Conservation (phyloP, 2,797 vertebrate species). For the Gambelia wislizenii region DNA sequence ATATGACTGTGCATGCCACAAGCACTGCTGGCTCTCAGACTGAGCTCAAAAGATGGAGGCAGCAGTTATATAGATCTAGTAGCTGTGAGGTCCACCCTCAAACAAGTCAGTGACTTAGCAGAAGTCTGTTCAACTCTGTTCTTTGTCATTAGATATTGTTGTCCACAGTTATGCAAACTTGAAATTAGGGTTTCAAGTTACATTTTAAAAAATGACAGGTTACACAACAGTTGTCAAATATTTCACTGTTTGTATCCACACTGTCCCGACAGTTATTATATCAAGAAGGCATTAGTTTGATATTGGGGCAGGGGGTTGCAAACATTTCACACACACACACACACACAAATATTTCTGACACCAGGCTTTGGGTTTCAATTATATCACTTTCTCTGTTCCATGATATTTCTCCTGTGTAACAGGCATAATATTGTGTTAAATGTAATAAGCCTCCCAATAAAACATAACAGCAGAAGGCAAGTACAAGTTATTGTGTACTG, state of each 20-base stretch:
- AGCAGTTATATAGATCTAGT: too few relatives aligned
- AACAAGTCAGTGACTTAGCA: too few relatives aligned
- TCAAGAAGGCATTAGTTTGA: neutral
- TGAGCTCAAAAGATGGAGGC: too few relatives aligned
- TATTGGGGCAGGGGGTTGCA: neutral
- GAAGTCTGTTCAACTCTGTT: too few relatives aligned
- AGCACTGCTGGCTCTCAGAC: too few relatives aligned
- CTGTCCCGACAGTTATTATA: neutral
- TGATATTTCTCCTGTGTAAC: neutral
- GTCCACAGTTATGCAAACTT: neutral
- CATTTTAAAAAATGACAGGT: neutral
- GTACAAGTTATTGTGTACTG: neutral
- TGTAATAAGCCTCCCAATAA: neutral
- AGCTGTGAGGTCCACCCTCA: too few relatives aligned
- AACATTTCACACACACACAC: too few relatives aligned
- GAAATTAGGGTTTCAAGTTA: neutral
- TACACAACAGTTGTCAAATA: neutral
- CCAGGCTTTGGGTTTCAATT: neutral
- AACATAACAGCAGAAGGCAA: neutral
- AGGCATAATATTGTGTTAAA: neutral
- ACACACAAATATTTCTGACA: neutral
- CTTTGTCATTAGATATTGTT: neutral
- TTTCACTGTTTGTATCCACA: neutral
- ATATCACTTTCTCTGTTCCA: neutral
- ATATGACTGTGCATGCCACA: too few relatives aligned